Percentiles rank a stretch among this genome's conserved stretches.
phyloP scores from a whole-genome alignment of 1,140 invertebrate genomes.

The Saccostrea cuccullata region DNA sequence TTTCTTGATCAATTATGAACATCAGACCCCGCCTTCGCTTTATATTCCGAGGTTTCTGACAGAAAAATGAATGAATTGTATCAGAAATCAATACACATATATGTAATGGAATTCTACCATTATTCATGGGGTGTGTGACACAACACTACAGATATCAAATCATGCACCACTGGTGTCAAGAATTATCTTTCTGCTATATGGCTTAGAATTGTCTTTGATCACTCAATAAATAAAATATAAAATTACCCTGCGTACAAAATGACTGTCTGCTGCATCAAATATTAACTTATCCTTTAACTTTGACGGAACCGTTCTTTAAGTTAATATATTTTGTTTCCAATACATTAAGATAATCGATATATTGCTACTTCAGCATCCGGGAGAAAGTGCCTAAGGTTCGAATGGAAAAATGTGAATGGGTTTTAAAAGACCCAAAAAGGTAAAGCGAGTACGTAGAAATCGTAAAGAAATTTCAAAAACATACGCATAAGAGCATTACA shows the following conservation, averaged over 20 bases:
- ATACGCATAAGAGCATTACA: too few species aligned
- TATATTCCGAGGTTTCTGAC: background rate
- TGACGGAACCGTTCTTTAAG: background rate
- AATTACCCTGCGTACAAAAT: background rate
- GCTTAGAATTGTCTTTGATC: slow-evolving; percentile 15
- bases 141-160: slow-evolving; percentile 24
- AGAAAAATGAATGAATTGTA: slow-evolving; percentile 29
- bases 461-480: too few species aligned
- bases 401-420: too few species aligned
- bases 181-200: slow-evolving; percentile 27
- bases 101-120: slow-evolving; percentile 28
- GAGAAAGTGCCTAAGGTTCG: background rate
- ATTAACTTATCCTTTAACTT: background rate
- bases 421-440: too few species aligned
- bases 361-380: background rate
- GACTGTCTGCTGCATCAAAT: background rate
- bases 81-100: slow-evolving; percentile 33
- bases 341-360: background rate
- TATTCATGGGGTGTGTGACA: slow-evolving; percentile 9
- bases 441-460: too few species aligned
- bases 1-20: slow-evolving; percentile 21
- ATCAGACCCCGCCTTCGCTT: slow-evolving; percentile 6
- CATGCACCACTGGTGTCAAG: slow-evolving; percentile 12
- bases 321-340: background rate
- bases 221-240: slow-evolving; percentile 12